Base-by-base conservation (phyloP, 2,888 invertebrate species). In the Agapostemon virescens region DNA sequence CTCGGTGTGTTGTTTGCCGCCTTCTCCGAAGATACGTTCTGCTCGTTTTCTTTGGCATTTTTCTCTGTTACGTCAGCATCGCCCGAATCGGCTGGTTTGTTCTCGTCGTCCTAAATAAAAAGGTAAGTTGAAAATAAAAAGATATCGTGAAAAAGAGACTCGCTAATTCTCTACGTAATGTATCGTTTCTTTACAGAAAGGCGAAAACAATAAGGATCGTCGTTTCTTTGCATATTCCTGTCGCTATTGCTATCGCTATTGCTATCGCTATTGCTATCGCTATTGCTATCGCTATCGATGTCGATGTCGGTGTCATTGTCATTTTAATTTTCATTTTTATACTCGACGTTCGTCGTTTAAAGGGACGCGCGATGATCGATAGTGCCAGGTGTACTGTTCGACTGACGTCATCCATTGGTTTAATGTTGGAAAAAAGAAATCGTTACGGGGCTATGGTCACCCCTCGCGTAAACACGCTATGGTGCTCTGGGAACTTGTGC, bases 41-140 rank as follows among this genome's bases (percentile, higher is more conserved):
- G 89, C 9, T 85, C 88, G 17, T 84, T 89, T 79, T 92, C 92
- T 70, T 92, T 92, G 45, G 86, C 84, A 55, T 79, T 84, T 42
- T 83, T 86, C 6, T 86, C 83, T 15, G 83, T 85, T 23, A 85
- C 74, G 74, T 91, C 90, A 11, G 73, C 83, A 61, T 88, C 88
- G 2, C 78, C 84, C 33, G 87, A 73, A 89, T 89, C 93, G 88
- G 82, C 91, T 77, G 89, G 90, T 90, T 89, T 93, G 81, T 82
- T 90, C 88, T 84, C 90, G 66, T 88, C 93, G 20, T 92, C 92
- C 91, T 88, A 76, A 40, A 71, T 68, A 73, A 49, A 70, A 30
- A 42, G 33, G 33, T 75, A 26, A 55, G 2, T 3, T 0, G 20
- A 6, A 13, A 69, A 17, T 17, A 26, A 55, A 52, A 69, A 30